phyloP scores from a whole-genome alignment of 2,113 vertebrate species.

The Centropristis striata region DNA sequence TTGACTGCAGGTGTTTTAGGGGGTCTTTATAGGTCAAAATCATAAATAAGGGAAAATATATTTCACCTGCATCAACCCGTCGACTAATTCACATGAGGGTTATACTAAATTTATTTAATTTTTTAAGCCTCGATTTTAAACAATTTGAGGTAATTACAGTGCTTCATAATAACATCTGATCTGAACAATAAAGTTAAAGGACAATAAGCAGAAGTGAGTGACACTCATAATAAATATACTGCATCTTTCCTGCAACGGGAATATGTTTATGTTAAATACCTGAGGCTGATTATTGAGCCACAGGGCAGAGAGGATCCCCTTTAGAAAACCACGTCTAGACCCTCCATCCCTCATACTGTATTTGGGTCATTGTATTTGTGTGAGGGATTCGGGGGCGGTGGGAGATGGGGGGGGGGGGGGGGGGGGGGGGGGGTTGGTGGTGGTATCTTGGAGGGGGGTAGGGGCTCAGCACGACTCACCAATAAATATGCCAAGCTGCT shows the following conservation, averaged over 20 bases:
- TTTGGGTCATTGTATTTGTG: conserved; percentile 84
- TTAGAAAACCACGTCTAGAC: conserved; percentile 43
- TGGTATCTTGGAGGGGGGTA: conserved; percentile 79
- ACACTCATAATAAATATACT: neutral
- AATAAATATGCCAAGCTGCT: conserved; percentile 88
- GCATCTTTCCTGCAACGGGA: neutral
- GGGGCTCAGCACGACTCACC: conserved; percentile 84
- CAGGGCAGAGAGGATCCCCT: conserved; percentile 43
- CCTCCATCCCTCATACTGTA: conserved; percentile 45
- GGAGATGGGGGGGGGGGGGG: conserved; percentile 62
- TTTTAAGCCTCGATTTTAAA: neutral
- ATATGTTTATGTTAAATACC: conserved; percentile 44
- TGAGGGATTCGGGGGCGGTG: conserved; percentile 77
- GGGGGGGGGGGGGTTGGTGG: conserved; percentile 70
- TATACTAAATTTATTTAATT: neutral
- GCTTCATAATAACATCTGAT: neutral
- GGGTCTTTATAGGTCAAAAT: conserved; percentile 18
- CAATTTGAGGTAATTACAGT: neutral
- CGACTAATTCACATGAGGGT: neutral
- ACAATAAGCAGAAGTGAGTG: neutral
- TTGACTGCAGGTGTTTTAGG: conserved; percentile 57
- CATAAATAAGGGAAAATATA: neutral
- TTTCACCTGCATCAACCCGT: conserved; percentile 8
- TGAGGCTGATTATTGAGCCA: conserved; percentile 40
- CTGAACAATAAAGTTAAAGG: neutral